Evolutionary conservation across 2,888 invertebrate species (phyloP).

Genomic region (Lutraria lutraria): DNA sequence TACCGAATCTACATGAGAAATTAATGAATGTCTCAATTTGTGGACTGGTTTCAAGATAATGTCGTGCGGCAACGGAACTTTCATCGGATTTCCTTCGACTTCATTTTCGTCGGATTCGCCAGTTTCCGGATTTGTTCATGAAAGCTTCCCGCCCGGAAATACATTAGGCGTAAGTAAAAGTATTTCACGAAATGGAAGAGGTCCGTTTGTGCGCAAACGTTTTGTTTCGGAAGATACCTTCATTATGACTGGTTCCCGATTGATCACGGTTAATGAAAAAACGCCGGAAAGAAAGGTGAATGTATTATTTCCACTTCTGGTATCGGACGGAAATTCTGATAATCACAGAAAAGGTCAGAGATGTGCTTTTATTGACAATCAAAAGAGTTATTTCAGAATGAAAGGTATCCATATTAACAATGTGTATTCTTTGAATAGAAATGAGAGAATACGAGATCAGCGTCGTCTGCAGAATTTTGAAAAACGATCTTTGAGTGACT

Average conservation of each 20-base stretch:
- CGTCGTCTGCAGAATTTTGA: background rate
- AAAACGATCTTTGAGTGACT: background rate
- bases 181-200: background rate
- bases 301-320: background rate
- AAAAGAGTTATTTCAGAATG: conserved; percentile 1
- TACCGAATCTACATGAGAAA: background rate
- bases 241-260: conserved; percentile 7
- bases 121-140: background rate
- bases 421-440: background rate
- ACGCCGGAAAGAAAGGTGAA: background rate
- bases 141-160: conserved; percentile 9
- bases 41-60: background rate
- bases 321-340: background rate
- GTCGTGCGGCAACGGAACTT: background rate
- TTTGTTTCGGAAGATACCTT: background rate
- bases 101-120: background rate
- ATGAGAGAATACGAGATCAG: background rate
- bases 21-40: background rate
- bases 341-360: background rate
- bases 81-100: background rate
- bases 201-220: background rate
- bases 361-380: conserved; percentile 1
- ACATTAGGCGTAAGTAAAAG: background rate
- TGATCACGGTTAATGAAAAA: background rate
- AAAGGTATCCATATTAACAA: conserved; percentile 5